Evolutionary conservation across 2,888 invertebrate genomes (phyloP).

Genomic region (Kryphioiulus occultus): DNA sequence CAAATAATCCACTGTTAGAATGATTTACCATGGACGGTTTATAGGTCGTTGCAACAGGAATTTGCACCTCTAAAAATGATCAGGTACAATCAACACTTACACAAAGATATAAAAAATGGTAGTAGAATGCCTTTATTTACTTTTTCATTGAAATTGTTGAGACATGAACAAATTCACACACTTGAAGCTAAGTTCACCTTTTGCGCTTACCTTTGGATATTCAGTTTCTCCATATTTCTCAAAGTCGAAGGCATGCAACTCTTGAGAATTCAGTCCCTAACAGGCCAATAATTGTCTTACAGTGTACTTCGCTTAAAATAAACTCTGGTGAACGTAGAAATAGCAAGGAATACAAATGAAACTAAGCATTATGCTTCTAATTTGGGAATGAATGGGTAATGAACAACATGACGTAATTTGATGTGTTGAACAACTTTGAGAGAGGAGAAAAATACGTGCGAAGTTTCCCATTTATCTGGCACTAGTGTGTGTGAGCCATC

Average conservation of each 20-base stretch:
- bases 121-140: not conserved
- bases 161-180: not conserved
- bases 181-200: not conserved
- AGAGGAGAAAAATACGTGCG: not conserved
- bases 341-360: not conserved
- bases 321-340: not conserved
- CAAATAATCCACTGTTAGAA: no score
- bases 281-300: no score
- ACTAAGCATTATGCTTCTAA: not conserved
- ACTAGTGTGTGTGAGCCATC: not conserved
- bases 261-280: not conserved
- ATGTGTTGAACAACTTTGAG: not conserved
- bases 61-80: not conserved
- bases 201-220: not conserved
- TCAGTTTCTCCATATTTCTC: not conserved
- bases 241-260: not conserved
- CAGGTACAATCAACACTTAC: not conserved
- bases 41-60: no score
- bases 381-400: not conserved
- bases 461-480: not conserved
- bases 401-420: not conserved
- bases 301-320: no score
- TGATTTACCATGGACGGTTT: no score
- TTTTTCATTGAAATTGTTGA: not conserved
- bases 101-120: not conserved